phyloP scores from a whole-genome alignment of 2,888 invertebrate genomes.

The Amphimallon solstitiale region DNA sequence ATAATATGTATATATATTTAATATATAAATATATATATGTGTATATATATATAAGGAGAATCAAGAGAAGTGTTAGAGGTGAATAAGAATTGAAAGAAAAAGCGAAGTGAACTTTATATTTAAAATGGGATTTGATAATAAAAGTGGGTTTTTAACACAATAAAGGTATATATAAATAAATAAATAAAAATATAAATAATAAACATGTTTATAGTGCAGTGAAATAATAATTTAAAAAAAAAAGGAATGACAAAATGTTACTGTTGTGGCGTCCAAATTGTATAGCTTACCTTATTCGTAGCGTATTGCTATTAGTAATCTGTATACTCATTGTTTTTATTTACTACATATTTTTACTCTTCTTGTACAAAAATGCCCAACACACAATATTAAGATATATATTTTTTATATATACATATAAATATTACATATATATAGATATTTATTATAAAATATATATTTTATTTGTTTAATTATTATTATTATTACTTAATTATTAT shows the following conservation, averaged over 20 bases:
- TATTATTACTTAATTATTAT: conserved; percentile 16
- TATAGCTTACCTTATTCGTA: conserved; percentile 51
- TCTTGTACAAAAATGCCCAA: conserved; percentile 39
- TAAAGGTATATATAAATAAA: conserved; percentile 19
- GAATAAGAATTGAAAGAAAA: conserved; percentile 39
- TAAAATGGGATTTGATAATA: conserved; percentile 32
- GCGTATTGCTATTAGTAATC: conserved; percentile 47
- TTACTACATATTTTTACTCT: conserved; percentile 38
- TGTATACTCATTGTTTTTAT: conserved; percentile 43
- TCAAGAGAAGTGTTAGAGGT: conserved; percentile 43
- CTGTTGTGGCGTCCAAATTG: conserved; percentile 52
- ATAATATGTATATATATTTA: conserved; percentile 43
- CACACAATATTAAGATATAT: conserved; percentile 31
- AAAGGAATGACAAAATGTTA: conserved; percentile 48
- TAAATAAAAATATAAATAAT: conserved; percentile 14
- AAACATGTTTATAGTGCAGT: conserved; percentile 36
- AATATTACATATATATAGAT: conserved; percentile 28
- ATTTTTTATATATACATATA: conserved; percentile 26
- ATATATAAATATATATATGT: conserved; percentile 33
- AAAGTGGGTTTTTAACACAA: conserved; percentile 19
- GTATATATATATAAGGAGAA: conserved; percentile 26
- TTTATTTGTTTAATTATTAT: conserved; percentile 23
- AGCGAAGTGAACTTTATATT: conserved; percentile 39
- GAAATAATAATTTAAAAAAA: conserved; percentile 35
- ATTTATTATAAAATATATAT: conserved; percentile 32